These are phyloP conservation scores for Pomacea maculata DNA, from an alignment of 1,140 invertebrate species.

Conservation along the genomic window DNA sequence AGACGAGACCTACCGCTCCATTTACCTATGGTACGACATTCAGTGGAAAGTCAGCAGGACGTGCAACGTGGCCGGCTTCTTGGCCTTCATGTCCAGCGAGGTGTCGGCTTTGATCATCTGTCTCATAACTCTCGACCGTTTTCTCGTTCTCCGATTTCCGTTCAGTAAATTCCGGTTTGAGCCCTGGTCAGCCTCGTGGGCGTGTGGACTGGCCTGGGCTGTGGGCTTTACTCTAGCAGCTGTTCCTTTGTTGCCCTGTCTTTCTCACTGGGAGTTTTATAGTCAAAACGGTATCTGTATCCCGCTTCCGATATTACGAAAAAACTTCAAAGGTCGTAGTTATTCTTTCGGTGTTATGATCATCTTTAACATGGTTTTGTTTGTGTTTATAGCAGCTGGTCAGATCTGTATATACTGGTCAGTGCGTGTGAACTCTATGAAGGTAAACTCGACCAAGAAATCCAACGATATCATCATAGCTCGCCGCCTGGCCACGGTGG, in stretches of 20 bases:
- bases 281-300: constrained; percentile 34
- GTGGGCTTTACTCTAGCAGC: constrained; percentile 26
- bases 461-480: constrained; percentile 30
- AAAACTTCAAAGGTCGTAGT: constrained; percentile 25
- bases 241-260: constrained; percentile 16
- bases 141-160: constrained; percentile 47
- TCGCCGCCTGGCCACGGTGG: constrained; percentile 27
- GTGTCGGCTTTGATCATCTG: constrained; percentile 43
- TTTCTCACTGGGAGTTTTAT: constrained; percentile 30
- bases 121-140: constrained; percentile 50
- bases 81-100: constrained; percentile 47
- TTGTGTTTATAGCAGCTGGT: constrained; percentile 32
- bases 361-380: constrained; percentile 32
- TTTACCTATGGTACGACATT: constrained; percentile 26
- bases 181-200: not conserved
- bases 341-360: constrained; percentile 37
- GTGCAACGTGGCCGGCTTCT: constrained; percentile 47
- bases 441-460: not conserved
- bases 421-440: constrained; percentile 15
- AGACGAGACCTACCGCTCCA: constrained; percentile 40
- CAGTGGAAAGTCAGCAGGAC: constrained; percentile 41
- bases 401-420: constrained; percentile 34
- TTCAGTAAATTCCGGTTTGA: constrained; percentile 30
- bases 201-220: constrained; percentile 19
- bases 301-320: constrained; percentile 31